Evolutionary conservation across 2,888 invertebrate genomes (phyloP), one percentile per base, ranked within the genome.

Genomic region (Ornithoptera alexandrae): DNA sequence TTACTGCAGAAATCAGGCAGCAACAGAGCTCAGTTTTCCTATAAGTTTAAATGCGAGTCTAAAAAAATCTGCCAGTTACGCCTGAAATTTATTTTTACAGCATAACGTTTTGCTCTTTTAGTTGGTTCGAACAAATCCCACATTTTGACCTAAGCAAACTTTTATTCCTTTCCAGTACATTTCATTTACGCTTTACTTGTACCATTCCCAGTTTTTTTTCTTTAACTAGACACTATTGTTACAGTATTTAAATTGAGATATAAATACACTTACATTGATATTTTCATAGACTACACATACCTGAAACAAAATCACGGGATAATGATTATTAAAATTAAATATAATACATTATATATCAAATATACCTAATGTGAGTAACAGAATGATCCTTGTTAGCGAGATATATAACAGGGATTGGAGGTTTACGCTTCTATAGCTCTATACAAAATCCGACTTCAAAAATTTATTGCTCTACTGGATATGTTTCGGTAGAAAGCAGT

Each of bases 301-400:
- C 69, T 69, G 69, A 39, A 69, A 69, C 61, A 61, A 65, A 69
- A 65, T 12, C 42, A 56, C 20, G 12, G 39, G 12, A 46, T 57
- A 15, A 20, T 57, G 57, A 20, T 57, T 57, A 57, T 20, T 20
- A 57, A 57, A 57, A 20, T 57, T 0, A 57, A 57, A 20, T 4
- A n/a, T 57, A n/a, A 20, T 18, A 15, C 18, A 2, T 50, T 17
- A 15, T 50, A 15, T 5, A 17, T 50, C 17, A 17, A 0, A 18
- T 20, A 30, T 68, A 42, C 30, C 7, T 39, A 10, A 7, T 58
- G 42, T 10, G 24, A 6, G 56, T 42, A 68, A 46, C 46, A 63
- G 36, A 57, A 68, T 57, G 24, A 36, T 12, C 30, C 46, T 22
- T 68, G 59, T 64, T 64, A 60, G 50, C 60, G 22, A 59, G 60